These are phyloP conservation scores for Patiria pectinifera DNA, from an alignment of 53 echinoderm and acorn worm genomes.

Conservation along the genomic window DNA sequence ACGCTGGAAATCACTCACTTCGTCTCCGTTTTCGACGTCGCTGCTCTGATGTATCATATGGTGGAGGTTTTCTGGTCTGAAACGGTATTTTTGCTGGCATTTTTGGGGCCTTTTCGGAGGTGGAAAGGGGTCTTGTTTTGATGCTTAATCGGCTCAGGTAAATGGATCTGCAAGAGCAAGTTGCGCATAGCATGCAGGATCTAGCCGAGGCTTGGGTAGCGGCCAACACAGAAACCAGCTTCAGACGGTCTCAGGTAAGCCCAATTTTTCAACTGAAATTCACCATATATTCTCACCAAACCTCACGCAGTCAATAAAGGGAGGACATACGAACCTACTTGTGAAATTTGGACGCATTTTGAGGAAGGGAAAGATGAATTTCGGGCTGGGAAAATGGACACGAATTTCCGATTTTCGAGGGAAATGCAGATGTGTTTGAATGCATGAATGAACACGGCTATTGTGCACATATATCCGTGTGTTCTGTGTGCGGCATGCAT, in stretches of 20 bases:
- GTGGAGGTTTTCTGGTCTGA: slow-evolving; percentile 28
- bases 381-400: slow-evolving; percentile 2
- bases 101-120: slow-evolving; percentile 35
- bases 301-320: not conserved
- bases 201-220: slow-evolving; percentile 87
- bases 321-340: not conserved
- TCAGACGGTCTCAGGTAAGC: slow-evolving; percentile 73
- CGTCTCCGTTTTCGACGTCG: slow-evolving; percentile 49
- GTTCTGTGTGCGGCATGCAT: not conserved
- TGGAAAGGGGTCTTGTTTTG: slow-evolving; percentile 54
- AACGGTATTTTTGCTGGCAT: slow-evolving; percentile 30
- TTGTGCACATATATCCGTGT: slow-evolving; percentile 41
- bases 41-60: slow-evolving; percentile 44
- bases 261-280: slow-evolving; percentile 1
- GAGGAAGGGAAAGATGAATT: slow-evolving; percentile 15
- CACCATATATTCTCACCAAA: not conserved
- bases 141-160: slow-evolving; percentile 66
- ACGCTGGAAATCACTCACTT: slow-evolving; percentile 54
- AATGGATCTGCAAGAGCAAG: slow-evolving; percentile 75
- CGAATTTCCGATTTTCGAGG: slow-evolving; percentile 4
- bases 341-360: slow-evolving; percentile 5
- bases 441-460: slow-evolving; percentile 57
- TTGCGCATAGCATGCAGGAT: slow-evolving; percentile 69
- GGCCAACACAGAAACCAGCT: slow-evolving; percentile 72
- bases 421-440: slow-evolving; percentile 10